Base-by-base conservation (phyloP, 2,888 invertebrate species). In the Helleia helle region DNA sequence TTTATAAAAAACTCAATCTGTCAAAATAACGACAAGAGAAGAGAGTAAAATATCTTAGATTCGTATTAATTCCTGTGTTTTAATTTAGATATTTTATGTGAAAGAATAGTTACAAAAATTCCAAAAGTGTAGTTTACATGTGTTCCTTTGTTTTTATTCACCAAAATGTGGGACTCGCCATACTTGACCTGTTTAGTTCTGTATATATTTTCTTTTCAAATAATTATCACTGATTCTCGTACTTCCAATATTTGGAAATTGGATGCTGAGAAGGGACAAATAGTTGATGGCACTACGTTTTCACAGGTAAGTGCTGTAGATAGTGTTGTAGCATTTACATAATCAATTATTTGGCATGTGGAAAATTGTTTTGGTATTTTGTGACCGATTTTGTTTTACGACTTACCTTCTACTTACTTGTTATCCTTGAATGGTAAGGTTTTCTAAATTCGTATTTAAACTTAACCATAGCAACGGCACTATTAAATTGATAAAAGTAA, bases 161-260 rank as follows among this genome's bases (percentile, higher is more conserved):
- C 55, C 64, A 85, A 76, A 74, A 87, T 86, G 86, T 77, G 84
- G 71, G 86, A 87, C 58, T 81, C 83, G 56, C 86, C 87, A 65
- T 86, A 87, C 71, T 68, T 88, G 65, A 84, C 83, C 62, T 88
- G 88, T 81, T 86, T 90, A 74, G 86, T 89, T 62, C 72, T 91
- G 59, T 91, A 91, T 69, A 86, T 91, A 64, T 87, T 92, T 69
- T 90, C 90, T 52, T 88, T 91, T 65, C 89, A 91, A 79, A 88
- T 91, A 59, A 87, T 91, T 58, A 71, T 72, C 43, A 93, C 90
- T 51, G 94, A 94, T 77, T 93, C 94, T 25, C 88, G 93, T 54
- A 93, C 93, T 11, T 93, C 94, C 40, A 91, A 90, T 56, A 86
- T 93, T 65, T 95, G 95, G 95, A 91, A 91, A 76, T 77, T 95